Evolutionary conservation across 2,113 vertebrate genomes (phyloP).

Genomic region (Sturnira hondurensis): DNA sequence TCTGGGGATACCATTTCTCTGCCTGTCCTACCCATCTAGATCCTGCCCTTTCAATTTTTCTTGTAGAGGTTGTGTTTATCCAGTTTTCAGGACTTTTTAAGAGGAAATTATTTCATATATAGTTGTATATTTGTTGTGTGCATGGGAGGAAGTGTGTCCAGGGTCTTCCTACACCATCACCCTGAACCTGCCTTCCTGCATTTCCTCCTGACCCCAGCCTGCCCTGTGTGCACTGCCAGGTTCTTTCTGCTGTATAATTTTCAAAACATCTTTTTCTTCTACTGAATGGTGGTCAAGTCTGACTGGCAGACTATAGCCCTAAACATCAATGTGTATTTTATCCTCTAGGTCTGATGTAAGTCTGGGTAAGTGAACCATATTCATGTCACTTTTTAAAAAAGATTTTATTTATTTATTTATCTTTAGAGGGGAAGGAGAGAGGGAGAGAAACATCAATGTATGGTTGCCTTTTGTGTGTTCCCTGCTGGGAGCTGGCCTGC

Average conservation of each 20-base stretch:
- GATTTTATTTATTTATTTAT: too few species aligned
- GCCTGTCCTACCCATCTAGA: background rate
- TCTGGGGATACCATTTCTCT: background rate
- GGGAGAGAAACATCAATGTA: too few species aligned
- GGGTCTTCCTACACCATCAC: background rate
- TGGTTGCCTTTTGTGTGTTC: too few species aligned
- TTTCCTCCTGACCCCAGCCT: background rate
- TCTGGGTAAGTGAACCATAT: background rate
- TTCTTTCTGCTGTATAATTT: background rate
- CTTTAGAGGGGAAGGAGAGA: too few species aligned
- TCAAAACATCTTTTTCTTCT: background rate
- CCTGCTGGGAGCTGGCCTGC: too few species aligned
- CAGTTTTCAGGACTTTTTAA: background rate
- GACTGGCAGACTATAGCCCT: background rate
- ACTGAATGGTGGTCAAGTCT: background rate
- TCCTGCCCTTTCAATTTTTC: background rate
- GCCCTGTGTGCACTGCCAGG: background rate
- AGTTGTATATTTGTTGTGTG: background rate
- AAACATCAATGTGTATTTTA: background rate
- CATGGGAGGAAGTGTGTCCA: background rate
- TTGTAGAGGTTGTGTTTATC: background rate
- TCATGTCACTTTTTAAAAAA: background rate
- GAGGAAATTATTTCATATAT: background rate
- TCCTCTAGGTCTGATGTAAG: background rate
- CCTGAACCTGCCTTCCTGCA: background rate